phyloP scores from a whole-genome alignment of 2,888 invertebrate genomes.

The Physocephala rufipes region DNA sequence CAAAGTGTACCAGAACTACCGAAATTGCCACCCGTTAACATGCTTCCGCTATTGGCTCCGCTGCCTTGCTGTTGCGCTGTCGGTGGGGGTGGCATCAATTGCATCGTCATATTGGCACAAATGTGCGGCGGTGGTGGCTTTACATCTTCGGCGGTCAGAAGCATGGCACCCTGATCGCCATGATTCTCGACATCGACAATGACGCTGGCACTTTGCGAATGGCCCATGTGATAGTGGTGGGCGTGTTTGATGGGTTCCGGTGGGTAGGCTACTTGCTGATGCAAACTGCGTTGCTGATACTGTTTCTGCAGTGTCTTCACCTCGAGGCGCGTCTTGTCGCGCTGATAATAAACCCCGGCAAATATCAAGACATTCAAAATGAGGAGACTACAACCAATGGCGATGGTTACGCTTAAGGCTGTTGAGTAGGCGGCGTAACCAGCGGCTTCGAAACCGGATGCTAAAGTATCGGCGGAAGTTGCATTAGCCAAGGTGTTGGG shows the following conservation, averaged over 20 bases:
- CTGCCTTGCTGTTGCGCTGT: conserved; percentile 66
- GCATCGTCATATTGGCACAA: conserved; percentile 56
- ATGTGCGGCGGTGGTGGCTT: conserved; percentile 75
- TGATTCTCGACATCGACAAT: conserved; percentile 86
- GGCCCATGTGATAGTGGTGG: conserved; percentile 78
- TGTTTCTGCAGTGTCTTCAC: conserved; percentile 70
- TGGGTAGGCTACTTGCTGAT: conserved; percentile 67
- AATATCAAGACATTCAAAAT: conserved; percentile 93
- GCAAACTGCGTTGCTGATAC: conserved; percentile 77
- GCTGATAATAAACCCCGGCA: conserved; percentile 93
- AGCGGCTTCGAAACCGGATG: conserved; percentile 82
- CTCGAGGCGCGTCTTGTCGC: conserved; percentile 82
- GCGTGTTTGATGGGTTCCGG: conserved; percentile 85
- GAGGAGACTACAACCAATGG: conserved; percentile 91
- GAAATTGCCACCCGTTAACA: conserved; percentile 1
- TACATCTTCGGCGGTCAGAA: conserved; percentile 63
- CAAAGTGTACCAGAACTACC: conserved; percentile 40
- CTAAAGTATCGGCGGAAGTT: conserved; percentile 77
- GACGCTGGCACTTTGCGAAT: conserved; percentile 80
- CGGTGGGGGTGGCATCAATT: conserved; percentile 52
- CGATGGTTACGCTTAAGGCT: conserved; percentile 91
- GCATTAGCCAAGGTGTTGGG: conserved; percentile 71
- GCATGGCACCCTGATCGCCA: conserved; percentile 69
- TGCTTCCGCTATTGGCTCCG: conserved; percentile 38
- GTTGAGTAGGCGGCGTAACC: conserved; percentile 92